Evolutionary conservation across 2,888 invertebrate genomes (phyloP).

Genomic region (Phlogophora meticulosa): DNA sequence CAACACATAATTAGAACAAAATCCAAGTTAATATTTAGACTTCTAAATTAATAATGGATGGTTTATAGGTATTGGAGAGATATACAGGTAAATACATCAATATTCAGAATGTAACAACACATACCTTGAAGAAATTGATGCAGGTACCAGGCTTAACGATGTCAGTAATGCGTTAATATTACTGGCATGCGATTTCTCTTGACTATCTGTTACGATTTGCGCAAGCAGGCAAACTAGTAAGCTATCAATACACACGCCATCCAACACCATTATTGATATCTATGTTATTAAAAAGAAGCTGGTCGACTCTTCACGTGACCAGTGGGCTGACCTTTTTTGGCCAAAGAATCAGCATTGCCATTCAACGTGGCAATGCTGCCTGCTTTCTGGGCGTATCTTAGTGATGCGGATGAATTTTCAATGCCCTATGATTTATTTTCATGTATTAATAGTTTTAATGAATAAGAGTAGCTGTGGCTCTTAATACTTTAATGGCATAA

Average conservation of each 20-base stretch:
- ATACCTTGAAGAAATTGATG: constrained; percentile 8
- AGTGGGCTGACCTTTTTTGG: no score
- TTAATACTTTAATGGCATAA: constrained; percentile 6
- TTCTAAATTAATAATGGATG: no score
- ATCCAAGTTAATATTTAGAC: no score
- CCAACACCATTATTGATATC: constrained; percentile 26
- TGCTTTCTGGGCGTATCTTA: no score
- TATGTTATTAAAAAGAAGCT: constrained; percentile 27
- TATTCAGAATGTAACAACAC: background rate
- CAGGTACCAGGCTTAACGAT: constrained; percentile 15
- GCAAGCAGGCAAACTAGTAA: constrained; percentile 24
- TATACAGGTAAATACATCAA: background rate
- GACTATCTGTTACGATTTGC: constrained; percentile 34
- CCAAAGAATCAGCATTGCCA: no score
- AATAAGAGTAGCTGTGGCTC: constrained; percentile 12
- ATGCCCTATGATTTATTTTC: no score
- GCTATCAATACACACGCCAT: constrained; percentile 10
- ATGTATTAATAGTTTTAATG: no score
- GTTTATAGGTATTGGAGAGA: background rate
- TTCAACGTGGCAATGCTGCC: no score
- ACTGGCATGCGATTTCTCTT: constrained; percentile 43
- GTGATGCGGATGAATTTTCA: no score
- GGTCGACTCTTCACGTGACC: no score
- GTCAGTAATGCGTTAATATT: constrained; percentile 13
- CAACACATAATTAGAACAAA: constrained; percentile 1